Percentiles rank a stretch among this genome's conserved stretches.
Conservation (phyloP, 2,797 vertebrate species). For the Hirundo rustica region DNA sequence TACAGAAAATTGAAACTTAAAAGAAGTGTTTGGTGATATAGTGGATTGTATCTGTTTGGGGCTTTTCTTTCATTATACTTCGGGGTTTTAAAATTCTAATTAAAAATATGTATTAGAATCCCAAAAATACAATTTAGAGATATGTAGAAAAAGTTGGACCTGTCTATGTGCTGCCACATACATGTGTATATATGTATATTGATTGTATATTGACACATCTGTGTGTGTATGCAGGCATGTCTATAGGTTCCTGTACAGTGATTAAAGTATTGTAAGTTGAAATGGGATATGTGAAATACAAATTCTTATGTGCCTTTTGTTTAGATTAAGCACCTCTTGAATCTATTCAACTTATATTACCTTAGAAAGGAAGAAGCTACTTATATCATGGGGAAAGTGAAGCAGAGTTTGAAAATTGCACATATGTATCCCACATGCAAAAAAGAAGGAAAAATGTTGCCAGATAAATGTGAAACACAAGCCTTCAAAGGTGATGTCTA, state of each 20-base stretch:
- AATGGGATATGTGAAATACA: not conserved
- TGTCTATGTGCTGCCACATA: not conserved
- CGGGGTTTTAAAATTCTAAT: not conserved
- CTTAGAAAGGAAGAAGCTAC: not conserved
- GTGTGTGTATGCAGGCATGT: not conserved
- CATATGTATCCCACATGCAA: not conserved
- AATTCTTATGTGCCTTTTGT: not conserved
- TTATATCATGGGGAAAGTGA: not conserved
- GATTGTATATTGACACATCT: not conserved
- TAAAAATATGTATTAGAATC: not conserved
- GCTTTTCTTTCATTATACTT: not conserved
- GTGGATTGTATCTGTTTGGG: not conserved
- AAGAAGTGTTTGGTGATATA: not conserved
- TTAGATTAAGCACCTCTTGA: not conserved
- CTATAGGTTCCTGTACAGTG: not conserved
- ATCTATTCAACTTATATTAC: not conserved
- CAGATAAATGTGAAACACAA: not conserved
- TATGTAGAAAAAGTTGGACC: not conserved
- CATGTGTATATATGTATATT: not conserved
- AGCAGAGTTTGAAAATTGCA: not conserved
- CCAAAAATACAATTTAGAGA: not conserved
- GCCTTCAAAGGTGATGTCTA: not conserved
- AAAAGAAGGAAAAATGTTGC: not conserved
- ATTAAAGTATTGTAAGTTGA: not conserved
- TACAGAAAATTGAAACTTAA: not conserved